These are phyloP conservation scores for Hanleya hanleyi DNA, from an alignment of 2,888 invertebrate genomes.

Conservation along the genomic window DNA sequence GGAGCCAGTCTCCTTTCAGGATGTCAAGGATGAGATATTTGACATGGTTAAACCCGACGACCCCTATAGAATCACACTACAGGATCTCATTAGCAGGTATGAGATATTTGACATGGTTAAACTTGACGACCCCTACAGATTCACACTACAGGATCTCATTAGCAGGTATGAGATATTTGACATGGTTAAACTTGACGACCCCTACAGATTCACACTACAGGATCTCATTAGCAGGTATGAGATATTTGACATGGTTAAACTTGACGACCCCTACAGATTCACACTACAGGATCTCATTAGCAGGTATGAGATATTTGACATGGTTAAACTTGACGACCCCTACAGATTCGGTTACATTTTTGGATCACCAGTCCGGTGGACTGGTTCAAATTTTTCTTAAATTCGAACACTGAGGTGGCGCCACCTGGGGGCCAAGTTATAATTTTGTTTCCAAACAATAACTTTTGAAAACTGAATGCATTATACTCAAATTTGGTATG, in stretches of 20 bases:
- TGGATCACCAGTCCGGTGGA: too few relatives aligned
- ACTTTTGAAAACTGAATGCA: too few relatives aligned
- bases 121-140: neutral
- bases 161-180: too few relatives aligned
- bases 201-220: neutral
- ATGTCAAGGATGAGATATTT: slow-evolving; percentile 97
- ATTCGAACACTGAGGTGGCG: too few relatives aligned
- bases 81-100: slow-evolving; percentile 87
- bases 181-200: too few relatives aligned
- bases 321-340: too few relatives aligned
- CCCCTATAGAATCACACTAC: slow-evolving; percentile 87
- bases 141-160: neutral
- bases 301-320: neutral
- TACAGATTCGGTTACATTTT: too few relatives aligned
- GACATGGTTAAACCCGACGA: slow-evolving; percentile 96
- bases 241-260: neutral
- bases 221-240: neutral
- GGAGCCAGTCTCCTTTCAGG: slow-evolving; percentile 92
- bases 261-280: slow-evolving; percentile 59
- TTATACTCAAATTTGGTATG: too few relatives aligned
- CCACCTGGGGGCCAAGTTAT: too few relatives aligned
- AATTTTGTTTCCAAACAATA: too few relatives aligned
- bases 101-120: slow-evolving; percentile 27
- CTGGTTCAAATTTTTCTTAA: too few relatives aligned
- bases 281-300: neutral